Evolutionary conservation across 2,113 vertebrate species (phyloP).

Genomic region (Oophaga pumilio): DNA sequence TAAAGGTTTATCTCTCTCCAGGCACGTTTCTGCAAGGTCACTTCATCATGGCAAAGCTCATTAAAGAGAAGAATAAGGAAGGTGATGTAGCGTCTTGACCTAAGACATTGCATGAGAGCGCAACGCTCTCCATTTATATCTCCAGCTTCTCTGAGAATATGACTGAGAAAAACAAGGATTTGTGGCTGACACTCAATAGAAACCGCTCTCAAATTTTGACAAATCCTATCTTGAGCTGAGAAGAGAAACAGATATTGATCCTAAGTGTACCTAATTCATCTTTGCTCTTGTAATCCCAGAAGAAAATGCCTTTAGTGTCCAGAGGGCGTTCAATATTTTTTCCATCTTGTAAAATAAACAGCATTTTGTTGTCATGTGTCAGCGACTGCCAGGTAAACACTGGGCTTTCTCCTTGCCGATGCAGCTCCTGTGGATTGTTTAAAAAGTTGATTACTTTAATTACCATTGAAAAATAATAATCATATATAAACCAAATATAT

Average conservation of each 20-base stretch:
- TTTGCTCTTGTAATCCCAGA: slow-evolving; percentile 85
- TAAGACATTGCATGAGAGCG: slow-evolving; percentile 74
- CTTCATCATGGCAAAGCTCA: slow-evolving; percentile 77
- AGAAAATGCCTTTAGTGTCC: slow-evolving; percentile 84
- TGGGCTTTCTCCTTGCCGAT: slow-evolving; percentile 59
- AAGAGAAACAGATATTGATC: slow-evolving; percentile 88
- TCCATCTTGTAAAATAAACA: slow-evolving; percentile 87
- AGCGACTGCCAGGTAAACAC: slow-evolving; percentile 73
- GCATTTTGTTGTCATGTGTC: slow-evolving; percentile 77
- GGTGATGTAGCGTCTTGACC: slow-evolving; percentile 73
- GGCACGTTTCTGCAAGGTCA: slow-evolving; percentile 68
- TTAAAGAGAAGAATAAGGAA: slow-evolving; percentile 74
- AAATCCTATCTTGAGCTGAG: slow-evolving; percentile 84
- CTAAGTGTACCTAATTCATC: slow-evolving; percentile 88
- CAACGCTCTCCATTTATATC: slow-evolving; percentile 78
- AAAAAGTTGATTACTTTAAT: slow-evolving; percentile 59
- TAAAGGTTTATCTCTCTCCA: slow-evolving; percentile 45
- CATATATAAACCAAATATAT: slow-evolving; percentile 62
- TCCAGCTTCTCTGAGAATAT: slow-evolving; percentile 77
- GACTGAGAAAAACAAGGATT: slow-evolving; percentile 80
- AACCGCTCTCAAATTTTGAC: slow-evolving; percentile 82
- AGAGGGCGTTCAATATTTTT: slow-evolving; percentile 84
- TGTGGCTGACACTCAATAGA: slow-evolving; percentile 85
- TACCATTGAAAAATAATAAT: slow-evolving; percentile 70
- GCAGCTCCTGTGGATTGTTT: not conserved